Percentiles rank a stretch among this genome's conserved stretches.
phyloP scores from a whole-genome alignment of 2,113 vertebrate genomes.

The Istiophorus platypterus region DNA sequence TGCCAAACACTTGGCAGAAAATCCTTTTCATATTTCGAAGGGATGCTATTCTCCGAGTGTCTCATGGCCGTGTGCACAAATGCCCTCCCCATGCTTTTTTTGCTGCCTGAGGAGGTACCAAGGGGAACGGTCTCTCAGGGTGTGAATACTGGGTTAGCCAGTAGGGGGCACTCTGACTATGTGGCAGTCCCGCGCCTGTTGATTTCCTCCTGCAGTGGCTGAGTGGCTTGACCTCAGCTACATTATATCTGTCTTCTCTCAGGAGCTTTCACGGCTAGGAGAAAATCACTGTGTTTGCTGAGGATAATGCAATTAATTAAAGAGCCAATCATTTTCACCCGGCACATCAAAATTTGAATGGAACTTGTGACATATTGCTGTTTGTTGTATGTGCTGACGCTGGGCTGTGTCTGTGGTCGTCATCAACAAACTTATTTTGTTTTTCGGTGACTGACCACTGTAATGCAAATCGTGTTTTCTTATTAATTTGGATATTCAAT shows the following conservation, averaged over 20 bases:
- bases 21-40: slow-evolving; percentile 71
- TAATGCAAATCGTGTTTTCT: slow-evolving; percentile 58
- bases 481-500: slow-evolving; percentile 56
- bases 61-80: slow-evolving; percentile 68
- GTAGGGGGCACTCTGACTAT: slow-evolving; percentile 82
- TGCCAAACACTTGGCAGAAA: slow-evolving; percentile 75
- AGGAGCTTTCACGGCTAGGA: slow-evolving; percentile 74
- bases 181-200: slow-evolving; percentile 70
- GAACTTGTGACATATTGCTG: slow-evolving; percentile 71
- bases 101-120: slow-evolving; percentile 59
- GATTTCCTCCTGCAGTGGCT: slow-evolving; percentile 67
- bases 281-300: slow-evolving; percentile 83
- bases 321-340: slow-evolving; percentile 81
- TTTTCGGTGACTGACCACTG: slow-evolving; percentile 37
- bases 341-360: slow-evolving; percentile 72
- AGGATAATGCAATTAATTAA: slow-evolving; percentile 85
- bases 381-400: slow-evolving; percentile 54
- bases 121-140: slow-evolving; percentile 39
- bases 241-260: slow-evolving; percentile 79
- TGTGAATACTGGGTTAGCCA: slow-evolving; percentile 14
- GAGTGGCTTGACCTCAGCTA: slow-evolving; percentile 60
- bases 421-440: slow-evolving; percentile 59
- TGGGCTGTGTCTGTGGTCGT: slow-evolving; percentile 53
- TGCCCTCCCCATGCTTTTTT: slow-evolving; percentile 60
- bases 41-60: slow-evolving; percentile 65